Conservation (phyloP, 2,888 invertebrate genomes). For the Glyphotaelius pellucidus region DNA sequence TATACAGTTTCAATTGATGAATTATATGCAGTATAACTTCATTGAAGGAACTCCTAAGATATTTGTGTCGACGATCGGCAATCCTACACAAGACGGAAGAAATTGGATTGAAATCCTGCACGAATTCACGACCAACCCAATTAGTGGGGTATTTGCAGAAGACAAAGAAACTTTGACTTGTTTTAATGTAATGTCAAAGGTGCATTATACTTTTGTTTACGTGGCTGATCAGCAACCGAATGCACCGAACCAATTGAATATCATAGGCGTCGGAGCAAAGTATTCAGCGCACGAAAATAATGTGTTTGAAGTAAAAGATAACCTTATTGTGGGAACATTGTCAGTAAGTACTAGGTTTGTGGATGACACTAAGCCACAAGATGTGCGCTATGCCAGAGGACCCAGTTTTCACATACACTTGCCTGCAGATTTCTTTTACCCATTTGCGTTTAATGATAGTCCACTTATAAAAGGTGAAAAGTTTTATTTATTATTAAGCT, state of each 20-base stretch:
- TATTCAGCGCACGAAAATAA: conserved; percentile 33
- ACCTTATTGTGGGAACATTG: conserved; percentile 22
- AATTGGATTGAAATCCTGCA: conserved; percentile 76
- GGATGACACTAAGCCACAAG: conserved; percentile 71
- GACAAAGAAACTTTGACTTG: conserved; percentile 69
- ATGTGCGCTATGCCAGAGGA: conserved; percentile 75
- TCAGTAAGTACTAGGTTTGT: conserved; percentile 71
- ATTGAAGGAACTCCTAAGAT: conserved; percentile 67
- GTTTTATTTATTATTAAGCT: not conserved
- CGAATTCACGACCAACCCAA: conserved; percentile 70
- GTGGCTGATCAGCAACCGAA: conserved; percentile 69
- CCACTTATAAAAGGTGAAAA: not conserved
- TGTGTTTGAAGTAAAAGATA: conserved; percentile 44
- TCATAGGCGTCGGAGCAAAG: conserved; percentile 55
- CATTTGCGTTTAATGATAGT: conserved; percentile 75
- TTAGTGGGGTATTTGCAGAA: conserved; percentile 70
- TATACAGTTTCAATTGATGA: conserved; percentile 43
- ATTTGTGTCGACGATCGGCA: conserved; percentile 75
- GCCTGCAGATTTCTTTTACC: conserved; percentile 86
- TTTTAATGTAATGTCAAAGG: conserved; percentile 69
- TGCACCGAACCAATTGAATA: conserved; percentile 46
- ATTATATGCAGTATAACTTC: conserved; percentile 21
- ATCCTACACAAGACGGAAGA: conserved; percentile 71
- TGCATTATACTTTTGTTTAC: conserved; percentile 73
- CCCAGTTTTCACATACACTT: conserved; percentile 82